These are phyloP conservation scores for Zaprionus capensis DNA, from an alignment of 1,140 invertebrate genomes.

Conservation along the genomic window DNA sequence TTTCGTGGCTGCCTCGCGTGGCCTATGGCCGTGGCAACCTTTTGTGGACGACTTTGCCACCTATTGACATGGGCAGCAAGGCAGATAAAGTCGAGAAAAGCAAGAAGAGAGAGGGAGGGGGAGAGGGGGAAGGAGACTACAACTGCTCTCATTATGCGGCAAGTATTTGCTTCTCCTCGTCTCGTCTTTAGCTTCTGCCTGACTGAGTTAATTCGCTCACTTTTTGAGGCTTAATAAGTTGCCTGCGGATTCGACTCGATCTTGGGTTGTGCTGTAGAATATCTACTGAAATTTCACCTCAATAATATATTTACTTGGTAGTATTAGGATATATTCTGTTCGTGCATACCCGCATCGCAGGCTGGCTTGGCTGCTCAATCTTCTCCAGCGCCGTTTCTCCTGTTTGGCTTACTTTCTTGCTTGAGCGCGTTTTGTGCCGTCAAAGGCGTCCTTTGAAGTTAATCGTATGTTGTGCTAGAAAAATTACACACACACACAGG, in stretches of 20 bases:
- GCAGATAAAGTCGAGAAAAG: neutral
- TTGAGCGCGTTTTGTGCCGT: slow-evolving; percentile 70
- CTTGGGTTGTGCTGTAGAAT: neutral
- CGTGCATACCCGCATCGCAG: neutral
- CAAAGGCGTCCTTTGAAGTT: slow-evolving; percentile 81
- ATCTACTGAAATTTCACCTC: neutral
- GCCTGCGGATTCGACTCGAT: neutral
- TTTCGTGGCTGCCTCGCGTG: slow-evolving; percentile 32
- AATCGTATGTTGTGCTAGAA: slow-evolving; percentile 71
- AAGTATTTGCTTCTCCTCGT: slow-evolving; percentile 27
- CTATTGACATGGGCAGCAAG: slow-evolving; percentile 31
- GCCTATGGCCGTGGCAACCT: slow-evolving; percentile 48
- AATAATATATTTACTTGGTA: neutral
- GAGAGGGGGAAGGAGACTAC: neutral
- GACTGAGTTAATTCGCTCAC: slow-evolving; percentile 65
- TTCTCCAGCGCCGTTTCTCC: slow-evolving; percentile 21
- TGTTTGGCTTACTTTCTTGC: slow-evolving; percentile 74
- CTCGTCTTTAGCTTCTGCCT: slow-evolving; percentile 59
- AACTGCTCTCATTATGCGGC: slow-evolving; percentile 62
- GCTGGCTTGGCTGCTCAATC: slow-evolving; percentile 18
- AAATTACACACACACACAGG: slow-evolving; percentile 50
- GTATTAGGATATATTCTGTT: slow-evolving; percentile 2
- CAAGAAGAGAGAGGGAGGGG: neutral
- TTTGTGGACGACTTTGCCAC: slow-evolving; percentile 48
- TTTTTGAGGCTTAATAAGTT: slow-evolving; percentile 46